Conservation (phyloP, 2,888 invertebrate species). For the Drosophila quinaria region DNA sequence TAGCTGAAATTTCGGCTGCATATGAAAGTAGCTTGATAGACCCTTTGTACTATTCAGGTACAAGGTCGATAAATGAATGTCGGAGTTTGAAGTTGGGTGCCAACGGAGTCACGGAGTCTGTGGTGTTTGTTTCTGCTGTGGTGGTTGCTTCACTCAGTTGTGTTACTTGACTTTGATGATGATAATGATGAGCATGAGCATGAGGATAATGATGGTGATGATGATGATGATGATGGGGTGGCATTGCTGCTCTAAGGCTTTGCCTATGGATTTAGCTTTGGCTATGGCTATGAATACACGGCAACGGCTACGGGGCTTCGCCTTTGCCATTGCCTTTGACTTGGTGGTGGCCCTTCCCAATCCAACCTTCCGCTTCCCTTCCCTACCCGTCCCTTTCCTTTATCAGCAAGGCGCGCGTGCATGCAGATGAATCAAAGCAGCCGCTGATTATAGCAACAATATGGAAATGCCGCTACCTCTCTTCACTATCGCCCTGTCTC, state of each 20-base stretch:
- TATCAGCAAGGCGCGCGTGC: constrained; percentile 53
- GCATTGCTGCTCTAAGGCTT: constrained; percentile 39
- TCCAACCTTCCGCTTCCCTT: background rate
- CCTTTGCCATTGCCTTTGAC: constrained; percentile 48
- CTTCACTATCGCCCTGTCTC: background rate
- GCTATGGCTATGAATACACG: constrained; percentile 29
- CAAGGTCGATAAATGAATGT: constrained; percentile 9
- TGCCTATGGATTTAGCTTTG: constrained; percentile 50
- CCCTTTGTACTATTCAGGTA: background rate
- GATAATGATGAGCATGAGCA: constrained; percentile 20
- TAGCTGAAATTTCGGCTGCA: background rate
- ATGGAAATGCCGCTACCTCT: constrained; percentile 69
- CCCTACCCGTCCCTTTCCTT: constrained; percentile 1
- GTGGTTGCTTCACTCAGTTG: constrained; percentile 49
- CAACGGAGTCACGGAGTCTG: constrained; percentile 61
- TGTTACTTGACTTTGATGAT: constrained; percentile 53
- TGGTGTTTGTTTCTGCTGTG: constrained; percentile 28
- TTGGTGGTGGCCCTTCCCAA: constrained; percentile 24
- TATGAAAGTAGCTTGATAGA: background rate
- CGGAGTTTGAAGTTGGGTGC: constrained; percentile 46
- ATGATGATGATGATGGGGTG: constrained; percentile 29
- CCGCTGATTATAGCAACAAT: constrained; percentile 79
- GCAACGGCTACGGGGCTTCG: constrained; percentile 38
- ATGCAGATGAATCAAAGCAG: constrained; percentile 79
- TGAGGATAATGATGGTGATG: constrained; percentile 29